These are phyloP conservation scores for Ganaspis brasiliensis DNA, from an alignment of 2,888 invertebrate genomes.

Conservation along the genomic window DNA sequence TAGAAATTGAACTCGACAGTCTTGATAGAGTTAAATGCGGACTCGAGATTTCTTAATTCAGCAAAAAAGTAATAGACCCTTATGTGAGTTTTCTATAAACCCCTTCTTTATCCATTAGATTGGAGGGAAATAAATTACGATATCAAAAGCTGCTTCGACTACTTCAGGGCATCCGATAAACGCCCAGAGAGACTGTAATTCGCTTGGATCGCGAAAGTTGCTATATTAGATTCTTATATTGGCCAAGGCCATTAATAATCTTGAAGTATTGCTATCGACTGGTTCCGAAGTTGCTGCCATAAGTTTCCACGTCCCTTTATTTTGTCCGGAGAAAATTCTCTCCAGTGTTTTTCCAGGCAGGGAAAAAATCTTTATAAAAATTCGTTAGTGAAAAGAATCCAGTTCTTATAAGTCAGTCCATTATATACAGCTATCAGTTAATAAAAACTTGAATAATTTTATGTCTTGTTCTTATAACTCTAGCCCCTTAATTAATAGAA, in stretches of 20 bases:
- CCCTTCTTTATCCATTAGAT: conserved; percentile 9
- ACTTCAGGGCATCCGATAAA: conserved; percentile 52
- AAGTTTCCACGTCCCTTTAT: conserved; percentile 11
- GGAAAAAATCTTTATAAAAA: neutral
- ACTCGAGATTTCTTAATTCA: conserved; percentile 29
- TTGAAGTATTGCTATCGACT: conserved; percentile 73
- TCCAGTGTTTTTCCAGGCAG: neutral
- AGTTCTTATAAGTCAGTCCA: too few species aligned
- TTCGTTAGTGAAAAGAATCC: too few species aligned
- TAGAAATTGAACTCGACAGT: neutral
- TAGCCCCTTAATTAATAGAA: too few species aligned
- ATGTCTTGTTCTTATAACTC: too few species aligned
- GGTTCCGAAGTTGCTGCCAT: conserved; percentile 48
- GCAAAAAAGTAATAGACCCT: conserved; percentile 36
- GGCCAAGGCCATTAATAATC: conserved; percentile 75
- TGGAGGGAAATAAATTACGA: conserved; percentile 27
- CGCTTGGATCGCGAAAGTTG: conserved; percentile 59
- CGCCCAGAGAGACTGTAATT: conserved; percentile 58
- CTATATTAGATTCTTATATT: conserved; percentile 69
- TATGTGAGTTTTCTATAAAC: conserved; percentile 40
- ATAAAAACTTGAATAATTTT: too few species aligned
- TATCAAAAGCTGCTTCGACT: conserved; percentile 33
- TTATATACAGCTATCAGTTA: too few species aligned
- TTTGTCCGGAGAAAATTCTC: neutral
- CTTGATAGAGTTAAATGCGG: neutral